Evolutionary conservation across 2,797 vertebrate species (phyloP).

Genomic region (Sparidentex hasta): DNA sequence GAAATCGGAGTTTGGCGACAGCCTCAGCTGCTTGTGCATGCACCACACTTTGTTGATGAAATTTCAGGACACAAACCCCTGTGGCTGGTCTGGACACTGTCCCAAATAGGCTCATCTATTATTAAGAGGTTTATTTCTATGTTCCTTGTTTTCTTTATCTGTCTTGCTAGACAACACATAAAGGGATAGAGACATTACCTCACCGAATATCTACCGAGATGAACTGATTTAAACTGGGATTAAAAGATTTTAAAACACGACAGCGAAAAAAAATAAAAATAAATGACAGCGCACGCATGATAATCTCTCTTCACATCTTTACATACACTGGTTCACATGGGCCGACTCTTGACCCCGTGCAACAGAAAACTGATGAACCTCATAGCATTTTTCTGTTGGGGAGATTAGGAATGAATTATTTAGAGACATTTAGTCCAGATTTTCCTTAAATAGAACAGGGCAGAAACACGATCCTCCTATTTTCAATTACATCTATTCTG

Average conservation of each 20-base stretch:
- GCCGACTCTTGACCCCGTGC: slow-evolving; percentile 18
- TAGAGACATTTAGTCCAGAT: slow-evolving; percentile 57
- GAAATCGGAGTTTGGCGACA: slow-evolving; percentile 33
- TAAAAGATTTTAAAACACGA: slow-evolving; percentile 50
- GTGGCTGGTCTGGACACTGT: slow-evolving; percentile 63
- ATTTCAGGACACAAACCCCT: slow-evolving; percentile 64
- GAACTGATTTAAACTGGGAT: slow-evolving; percentile 67
- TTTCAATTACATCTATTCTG: slow-evolving; percentile 66
- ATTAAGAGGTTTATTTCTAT: slow-evolving; percentile 60
- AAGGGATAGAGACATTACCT: slow-evolving; percentile 41
- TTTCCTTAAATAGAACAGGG: slow-evolving; percentile 56
- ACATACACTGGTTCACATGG: slow-evolving; percentile 1
- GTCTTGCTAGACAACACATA: slow-evolving; percentile 43
- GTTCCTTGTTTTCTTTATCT: slow-evolving; percentile 41
- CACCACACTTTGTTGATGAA: slow-evolving; percentile 55
- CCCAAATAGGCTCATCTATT: slow-evolving; percentile 76
- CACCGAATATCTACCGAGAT: slow-evolving; percentile 36
- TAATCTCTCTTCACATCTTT: slow-evolving; percentile 41
- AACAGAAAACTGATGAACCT: neutral
- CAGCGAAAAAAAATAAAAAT: slow-evolving; percentile 33
- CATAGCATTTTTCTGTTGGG: neutral
- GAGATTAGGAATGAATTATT: slow-evolving; percentile 68
- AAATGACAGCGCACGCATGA: neutral
- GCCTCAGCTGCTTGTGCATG: slow-evolving; percentile 28
- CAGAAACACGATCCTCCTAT: slow-evolving; percentile 57